These are phyloP conservation scores for Ganaspis sp. DNA, from an alignment of 1,140 invertebrate species.

Conservation along the genomic window DNA sequence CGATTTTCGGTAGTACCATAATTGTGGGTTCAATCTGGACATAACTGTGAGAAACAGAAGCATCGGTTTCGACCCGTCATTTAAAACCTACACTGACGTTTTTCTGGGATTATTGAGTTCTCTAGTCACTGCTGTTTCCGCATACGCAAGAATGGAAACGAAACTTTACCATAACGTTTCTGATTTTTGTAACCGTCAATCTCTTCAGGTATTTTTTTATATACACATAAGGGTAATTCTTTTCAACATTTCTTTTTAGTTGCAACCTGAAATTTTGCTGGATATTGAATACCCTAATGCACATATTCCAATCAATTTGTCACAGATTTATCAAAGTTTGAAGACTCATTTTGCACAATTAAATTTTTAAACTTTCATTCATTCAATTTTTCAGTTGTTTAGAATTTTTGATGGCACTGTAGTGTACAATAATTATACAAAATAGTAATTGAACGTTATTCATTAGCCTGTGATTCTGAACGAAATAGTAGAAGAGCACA, in stretches of 20 bases:
- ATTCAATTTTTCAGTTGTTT: constrained; percentile 7
- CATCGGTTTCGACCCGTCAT: constrained; percentile 88
- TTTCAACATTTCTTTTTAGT: neutral
- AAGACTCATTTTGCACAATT: too few species aligned
- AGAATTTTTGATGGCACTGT: too few species aligned
- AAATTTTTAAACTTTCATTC: constrained; percentile 35
- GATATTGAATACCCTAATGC: too few species aligned
- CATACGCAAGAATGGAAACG: constrained; percentile 79
- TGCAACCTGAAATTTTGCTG: constrained; percentile 4
- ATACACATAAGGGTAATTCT: neutral
- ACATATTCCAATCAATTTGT: too few species aligned
- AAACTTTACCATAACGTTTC: constrained; percentile 79
- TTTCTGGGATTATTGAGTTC: constrained; percentile 84
- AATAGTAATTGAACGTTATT: constrained; percentile 3
- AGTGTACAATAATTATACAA: too few species aligned
- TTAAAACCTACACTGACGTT: constrained; percentile 83
- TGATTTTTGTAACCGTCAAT: constrained; percentile 50
- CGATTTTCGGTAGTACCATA: constrained; percentile 75
- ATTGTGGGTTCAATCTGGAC: constrained; percentile 86
- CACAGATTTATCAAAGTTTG: too few species aligned
- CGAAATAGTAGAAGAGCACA: constrained; percentile 79
- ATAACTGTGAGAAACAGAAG: constrained; percentile 81
- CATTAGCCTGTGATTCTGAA: constrained; percentile 82
- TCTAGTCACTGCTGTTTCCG: constrained; percentile 41
- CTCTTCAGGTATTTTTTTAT: constrained; percentile 71